Conservation (phyloP, 2,797 vertebrate species). For the Euthynnus affinis region DNA sequence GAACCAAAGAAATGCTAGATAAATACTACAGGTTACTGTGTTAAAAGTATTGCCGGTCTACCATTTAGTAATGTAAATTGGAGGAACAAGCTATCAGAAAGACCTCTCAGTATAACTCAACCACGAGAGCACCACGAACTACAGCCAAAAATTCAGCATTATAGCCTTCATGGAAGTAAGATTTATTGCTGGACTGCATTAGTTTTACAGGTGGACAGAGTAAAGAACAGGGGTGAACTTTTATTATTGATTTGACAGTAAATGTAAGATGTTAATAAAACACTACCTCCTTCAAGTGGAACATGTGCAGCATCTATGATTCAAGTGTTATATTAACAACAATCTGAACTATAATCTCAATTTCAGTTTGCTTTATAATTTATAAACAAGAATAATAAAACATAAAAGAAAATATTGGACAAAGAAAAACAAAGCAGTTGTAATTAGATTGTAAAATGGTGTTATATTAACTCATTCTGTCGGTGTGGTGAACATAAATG, state of each 20-base stretch:
- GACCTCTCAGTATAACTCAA: not conserved
- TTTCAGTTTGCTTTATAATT: not conserved
- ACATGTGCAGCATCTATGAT: not conserved
- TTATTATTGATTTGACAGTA: slow-evolving; percentile 13
- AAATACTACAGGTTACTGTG: not conserved
- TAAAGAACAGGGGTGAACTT: slow-evolving; percentile 2
- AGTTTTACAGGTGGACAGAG: not conserved
- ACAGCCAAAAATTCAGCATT: not conserved
- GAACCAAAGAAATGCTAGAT: not conserved
- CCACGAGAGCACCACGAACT: not conserved
- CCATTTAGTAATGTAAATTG: not conserved
- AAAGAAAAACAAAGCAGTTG: not conserved
- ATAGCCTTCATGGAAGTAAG: not conserved
- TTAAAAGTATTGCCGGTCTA: not conserved
- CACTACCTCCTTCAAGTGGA: not conserved
- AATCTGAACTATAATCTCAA: not conserved
- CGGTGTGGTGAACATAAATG: not conserved
- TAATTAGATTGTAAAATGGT: not conserved
- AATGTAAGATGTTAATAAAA: slow-evolving; percentile 16
- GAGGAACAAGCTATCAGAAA: not conserved
- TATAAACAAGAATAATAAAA: too few relatives aligned
- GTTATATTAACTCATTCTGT: not conserved
- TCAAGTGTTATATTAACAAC: not conserved
- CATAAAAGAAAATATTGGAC: not conserved
- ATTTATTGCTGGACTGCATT: not conserved